Percentiles rank a stretch among this genome's conserved stretches.
These are phyloP conservation scores for Cheilinus undulatus DNA, from an alignment of 2,113 vertebrate genomes.

Conservation along the genomic window DNA sequence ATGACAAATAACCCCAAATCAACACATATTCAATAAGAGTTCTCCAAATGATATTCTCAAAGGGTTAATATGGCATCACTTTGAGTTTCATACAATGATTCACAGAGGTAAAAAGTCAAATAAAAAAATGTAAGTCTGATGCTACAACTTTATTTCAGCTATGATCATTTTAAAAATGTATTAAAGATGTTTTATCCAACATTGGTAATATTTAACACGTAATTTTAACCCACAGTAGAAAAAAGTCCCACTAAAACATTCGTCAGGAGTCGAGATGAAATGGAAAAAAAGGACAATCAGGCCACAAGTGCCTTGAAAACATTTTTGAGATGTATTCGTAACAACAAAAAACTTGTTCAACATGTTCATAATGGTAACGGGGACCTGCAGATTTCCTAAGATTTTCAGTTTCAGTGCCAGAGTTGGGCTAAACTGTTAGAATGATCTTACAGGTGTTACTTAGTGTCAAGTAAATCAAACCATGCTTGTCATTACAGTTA, in stretches of 20 bases:
- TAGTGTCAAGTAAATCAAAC: background rate
- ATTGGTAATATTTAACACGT: background rate
- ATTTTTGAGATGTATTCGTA: background rate
- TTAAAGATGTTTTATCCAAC: background rate
- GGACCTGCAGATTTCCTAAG: background rate
- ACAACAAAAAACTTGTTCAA: background rate
- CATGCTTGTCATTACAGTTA: background rate
- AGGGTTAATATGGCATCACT: constrained; percentile 18
- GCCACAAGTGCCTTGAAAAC: constrained; percentile 3
- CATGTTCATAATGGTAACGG: constrained; percentile 8
- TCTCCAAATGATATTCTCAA: background rate
- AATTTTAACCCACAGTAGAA: constrained; percentile 15
- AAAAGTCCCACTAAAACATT: constrained; percentile 20
- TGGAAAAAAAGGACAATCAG: background rate
- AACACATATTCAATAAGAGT: constrained; percentile 11
- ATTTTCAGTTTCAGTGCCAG: background rate
- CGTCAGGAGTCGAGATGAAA: constrained; percentile 1
- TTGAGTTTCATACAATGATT: constrained; percentile 10
- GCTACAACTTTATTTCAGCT: constrained; percentile 8
- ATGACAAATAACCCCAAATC: constrained; percentile 7
- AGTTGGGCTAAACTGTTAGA: background rate
- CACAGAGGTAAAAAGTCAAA: background rate
- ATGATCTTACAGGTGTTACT: background rate
- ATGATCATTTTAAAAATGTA: constrained; percentile 12
- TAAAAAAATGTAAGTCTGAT: constrained; percentile 1